These are phyloP conservation scores for Neomorphus geoffroyi DNA, from an alignment of 2,797 vertebrate genomes.

Conservation along the genomic window DNA sequence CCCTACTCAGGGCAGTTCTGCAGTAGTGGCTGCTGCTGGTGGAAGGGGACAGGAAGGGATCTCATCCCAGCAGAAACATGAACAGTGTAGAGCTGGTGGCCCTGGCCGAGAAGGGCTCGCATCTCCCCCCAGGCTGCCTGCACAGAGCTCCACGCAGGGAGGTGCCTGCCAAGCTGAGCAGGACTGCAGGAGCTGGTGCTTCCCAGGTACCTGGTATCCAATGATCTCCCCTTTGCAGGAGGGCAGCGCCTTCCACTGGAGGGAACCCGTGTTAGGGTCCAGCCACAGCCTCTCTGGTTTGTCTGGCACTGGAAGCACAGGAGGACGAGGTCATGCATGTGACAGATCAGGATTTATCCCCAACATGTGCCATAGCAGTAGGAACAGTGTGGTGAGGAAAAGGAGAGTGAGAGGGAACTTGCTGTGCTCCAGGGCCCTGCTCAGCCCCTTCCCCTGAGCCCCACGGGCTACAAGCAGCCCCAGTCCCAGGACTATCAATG, in stretches of 20 bases:
- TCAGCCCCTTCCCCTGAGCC: not conserved
- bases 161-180: rapidly evolving
- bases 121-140: not conserved
- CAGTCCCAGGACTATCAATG: not conserved
- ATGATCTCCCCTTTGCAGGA: conserved; percentile 21
- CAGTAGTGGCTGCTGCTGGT: not conserved
- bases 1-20: not conserved
- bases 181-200: rapidly evolving
- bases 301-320: not conserved
- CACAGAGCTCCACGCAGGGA: not conserved
- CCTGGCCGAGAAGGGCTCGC: not conserved
- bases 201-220: not conserved
- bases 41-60: not conserved
- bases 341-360: not conserved
- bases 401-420: not conserved
- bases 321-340: rapidly evolving
- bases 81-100: not conserved
- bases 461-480: not conserved
- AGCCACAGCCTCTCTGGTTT: not conserved
- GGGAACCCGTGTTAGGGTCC: not conserved
- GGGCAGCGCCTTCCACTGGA: not conserved
- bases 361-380: not conserved
- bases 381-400: not conserved
- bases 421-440: not conserved
- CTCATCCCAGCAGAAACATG: not conserved